Conservation (phyloP, 2,113 vertebrate genomes). For the Saccopteryx leptura region DNA sequence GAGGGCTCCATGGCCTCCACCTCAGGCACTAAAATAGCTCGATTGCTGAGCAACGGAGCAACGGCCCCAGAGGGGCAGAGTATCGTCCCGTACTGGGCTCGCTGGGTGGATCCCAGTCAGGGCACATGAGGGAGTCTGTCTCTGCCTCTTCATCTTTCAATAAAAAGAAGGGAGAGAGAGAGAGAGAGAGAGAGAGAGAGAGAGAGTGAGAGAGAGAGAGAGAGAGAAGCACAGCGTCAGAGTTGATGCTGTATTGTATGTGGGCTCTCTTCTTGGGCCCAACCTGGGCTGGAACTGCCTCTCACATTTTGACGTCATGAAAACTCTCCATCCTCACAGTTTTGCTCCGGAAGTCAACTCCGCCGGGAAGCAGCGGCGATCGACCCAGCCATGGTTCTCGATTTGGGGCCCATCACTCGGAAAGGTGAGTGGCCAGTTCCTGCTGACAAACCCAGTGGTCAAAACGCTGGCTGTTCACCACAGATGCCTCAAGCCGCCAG, state of each 20-base stretch:
- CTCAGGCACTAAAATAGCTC: no score
- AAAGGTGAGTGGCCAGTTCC: conserved; percentile 60
- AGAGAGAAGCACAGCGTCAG: not conserved
- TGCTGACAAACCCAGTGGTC: not conserved
- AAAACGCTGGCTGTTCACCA: not conserved
- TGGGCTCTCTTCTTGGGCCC: not conserved
- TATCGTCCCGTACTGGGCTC: no score
- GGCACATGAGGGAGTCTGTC: no score
- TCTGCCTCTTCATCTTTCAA: no score
- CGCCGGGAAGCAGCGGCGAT: conserved; percentile 21
- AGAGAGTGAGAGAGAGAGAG: no score
- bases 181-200: no score
- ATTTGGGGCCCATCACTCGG: conserved; percentile 79
- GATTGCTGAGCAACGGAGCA: no score
- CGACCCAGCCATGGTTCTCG: not conserved
- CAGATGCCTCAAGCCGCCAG: not conserved
- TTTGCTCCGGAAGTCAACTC: conserved; percentile 51
- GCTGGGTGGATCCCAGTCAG: no score
- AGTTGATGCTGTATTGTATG: fast-evolving
- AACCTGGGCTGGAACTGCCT: not conserved
- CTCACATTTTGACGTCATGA: not conserved
- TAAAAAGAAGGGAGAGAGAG: no score
- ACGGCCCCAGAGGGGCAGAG: no score
- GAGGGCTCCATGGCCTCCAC: no score
- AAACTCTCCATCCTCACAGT: conserved; percentile 55